phyloP scores from a whole-genome alignment of 2,797 vertebrate genomes.

The Gymnopithys bicolor region DNA sequence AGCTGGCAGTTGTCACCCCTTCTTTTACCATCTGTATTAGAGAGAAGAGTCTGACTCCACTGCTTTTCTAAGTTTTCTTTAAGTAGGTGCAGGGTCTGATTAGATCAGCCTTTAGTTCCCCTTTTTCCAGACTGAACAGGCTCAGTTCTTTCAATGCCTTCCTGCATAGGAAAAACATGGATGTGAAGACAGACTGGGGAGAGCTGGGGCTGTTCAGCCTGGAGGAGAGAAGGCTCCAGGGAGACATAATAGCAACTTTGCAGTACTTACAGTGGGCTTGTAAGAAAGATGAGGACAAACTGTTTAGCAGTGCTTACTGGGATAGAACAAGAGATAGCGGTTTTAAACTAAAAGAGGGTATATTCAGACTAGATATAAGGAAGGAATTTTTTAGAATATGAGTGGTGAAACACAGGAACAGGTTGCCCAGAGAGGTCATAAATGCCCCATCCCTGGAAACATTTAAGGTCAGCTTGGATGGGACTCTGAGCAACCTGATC shows the following conservation, averaged over 20 bases:
- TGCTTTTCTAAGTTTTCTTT: background rate
- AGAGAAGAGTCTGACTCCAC: background rate
- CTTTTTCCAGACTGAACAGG: background rate
- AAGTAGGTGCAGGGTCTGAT: background rate
- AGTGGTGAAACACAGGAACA: background rate
- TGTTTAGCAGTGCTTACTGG: background rate
- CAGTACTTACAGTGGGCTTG: background rate
- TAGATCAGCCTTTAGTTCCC: background rate
- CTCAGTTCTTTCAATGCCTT: rapidly evolving
- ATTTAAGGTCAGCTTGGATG: background rate
- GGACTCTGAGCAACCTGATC: background rate
- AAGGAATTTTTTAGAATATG: background rate
- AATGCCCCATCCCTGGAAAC: background rate
- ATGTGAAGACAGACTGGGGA: background rate
- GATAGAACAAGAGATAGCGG: background rate
- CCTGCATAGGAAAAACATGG: background rate
- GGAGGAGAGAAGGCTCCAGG: background rate
- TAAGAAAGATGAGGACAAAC: background rate
- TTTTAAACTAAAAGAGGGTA: background rate
- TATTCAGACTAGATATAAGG: background rate
- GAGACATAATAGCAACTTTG: background rate
- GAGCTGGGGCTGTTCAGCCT: background rate
- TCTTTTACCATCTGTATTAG: background rate
- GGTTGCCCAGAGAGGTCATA: background rate
- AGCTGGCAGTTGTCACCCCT: background rate